Evolutionary conservation across 2,888 invertebrate genomes (phyloP), one percentile per base, ranked within the genome.

Genomic region (Mythimna albipuncta): DNA sequence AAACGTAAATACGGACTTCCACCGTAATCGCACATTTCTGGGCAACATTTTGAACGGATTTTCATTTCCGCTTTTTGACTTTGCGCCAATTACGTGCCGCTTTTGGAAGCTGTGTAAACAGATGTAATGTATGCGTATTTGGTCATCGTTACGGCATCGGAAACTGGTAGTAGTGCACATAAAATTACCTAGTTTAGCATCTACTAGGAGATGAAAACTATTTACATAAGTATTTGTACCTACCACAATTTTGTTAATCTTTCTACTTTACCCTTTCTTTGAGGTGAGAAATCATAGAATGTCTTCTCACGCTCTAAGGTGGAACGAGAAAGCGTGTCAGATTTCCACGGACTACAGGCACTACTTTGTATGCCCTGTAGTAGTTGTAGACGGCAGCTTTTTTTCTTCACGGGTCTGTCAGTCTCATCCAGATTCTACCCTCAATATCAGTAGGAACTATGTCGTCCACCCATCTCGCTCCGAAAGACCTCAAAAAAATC

Each of bases 1-100:
- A 83, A 77, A 81, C 75, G 77, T 82, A 77, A 80, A 84, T 77
- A 68, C 64, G 64, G 74, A 79, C 77, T 81, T 75, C 72, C 82
- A 69, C 19, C 35, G 58, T 72, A 66, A 78, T 84, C 74, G 63
- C 52, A 65, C 47, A 21, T 69, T 72, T 82, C 62, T 73, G 59
- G 61, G 59, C 35, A 32, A 44, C 54, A 62, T 70, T 83, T 75
- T 75, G 64, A 70, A 70, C 58, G 62, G 32, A 58, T 67, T 68
- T 68, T 75, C 68, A 70, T 81, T 83, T 81, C 81, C 75, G 64
- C 11, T 52, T 75, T 64, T 52, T 75, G 19, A 62, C 67, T 21
- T 50, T 19, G 10, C 13, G 35, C 19, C 65, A 35, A 67, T 68
- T n/a, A 41, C 54, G 32, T 57, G 11, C 26, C 10, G 19, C 52